phyloP scores from a whole-genome alignment of 2,113 vertebrate genomes.

The Nycticryphes semicollaris region DNA sequence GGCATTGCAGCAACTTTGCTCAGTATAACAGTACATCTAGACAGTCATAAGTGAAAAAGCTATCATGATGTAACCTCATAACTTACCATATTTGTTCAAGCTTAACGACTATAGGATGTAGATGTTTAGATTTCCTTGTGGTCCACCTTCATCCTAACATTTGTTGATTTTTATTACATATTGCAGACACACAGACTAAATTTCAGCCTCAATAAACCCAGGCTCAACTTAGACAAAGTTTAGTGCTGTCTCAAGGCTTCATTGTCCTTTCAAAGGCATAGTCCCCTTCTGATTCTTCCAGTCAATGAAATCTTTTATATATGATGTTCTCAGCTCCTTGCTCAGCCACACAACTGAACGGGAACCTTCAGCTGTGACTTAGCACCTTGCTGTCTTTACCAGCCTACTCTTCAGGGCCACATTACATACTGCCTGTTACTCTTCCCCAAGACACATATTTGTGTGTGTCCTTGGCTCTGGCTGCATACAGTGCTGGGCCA shows the following conservation, averaged over 20 bases:
- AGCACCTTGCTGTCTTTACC: not conserved
- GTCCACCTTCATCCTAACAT: not conserved
- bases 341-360: not conserved
- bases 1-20: not conserved
- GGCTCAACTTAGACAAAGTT: not conserved
- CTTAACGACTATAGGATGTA: not conserved
- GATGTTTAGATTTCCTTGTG: not conserved
- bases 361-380: not conserved
- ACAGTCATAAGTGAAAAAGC: not conserved
- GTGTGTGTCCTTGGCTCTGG: not conserved
- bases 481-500: not conserved
- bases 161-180: not conserved
- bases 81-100: not conserved
- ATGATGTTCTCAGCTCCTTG: not conserved
- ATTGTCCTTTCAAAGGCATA: not conserved
- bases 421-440: not conserved
- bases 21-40: not conserved
- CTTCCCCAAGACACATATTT: not conserved
- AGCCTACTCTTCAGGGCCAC: not conserved
- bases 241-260: not conserved
- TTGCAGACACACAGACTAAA: not conserved
- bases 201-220: not conserved
- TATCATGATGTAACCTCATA: not conserved
- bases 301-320: not conserved
- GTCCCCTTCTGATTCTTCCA: not conserved